A percentile compares a stretch with the other conserved stretches of the same genome.
phyloP scores from a whole-genome alignment of 2,888 invertebrate genomes.

The Barypeithes pellucidus region DNA sequence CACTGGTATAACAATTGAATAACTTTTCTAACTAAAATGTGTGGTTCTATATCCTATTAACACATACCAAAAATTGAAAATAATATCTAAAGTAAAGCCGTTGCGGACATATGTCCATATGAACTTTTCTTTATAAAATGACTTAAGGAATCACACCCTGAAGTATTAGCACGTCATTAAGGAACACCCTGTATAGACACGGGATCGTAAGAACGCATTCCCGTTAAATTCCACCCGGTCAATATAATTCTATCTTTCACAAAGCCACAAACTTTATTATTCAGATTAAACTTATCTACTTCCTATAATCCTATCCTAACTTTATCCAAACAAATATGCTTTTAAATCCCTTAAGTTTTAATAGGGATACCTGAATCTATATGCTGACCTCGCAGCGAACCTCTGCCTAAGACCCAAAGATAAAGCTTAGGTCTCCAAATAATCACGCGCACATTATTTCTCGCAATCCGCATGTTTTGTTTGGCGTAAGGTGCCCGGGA shows the following conservation, averaged over 20 bases:
- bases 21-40: too few species aligned
- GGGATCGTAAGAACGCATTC: too few species aligned
- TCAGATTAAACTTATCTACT: slow-evolving; percentile 32
- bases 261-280: slow-evolving; percentile 25
- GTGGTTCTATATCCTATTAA: too few species aligned
- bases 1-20: too few species aligned
- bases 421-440: slow-evolving; percentile 41
- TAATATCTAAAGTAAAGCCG: too few species aligned
- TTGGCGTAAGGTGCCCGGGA: slow-evolving; percentile 1
- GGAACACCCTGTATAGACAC: too few species aligned
- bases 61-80: too few species aligned
- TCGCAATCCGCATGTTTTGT: slow-evolving; percentile 24
- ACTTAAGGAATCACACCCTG: too few species aligned
- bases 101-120: too few species aligned
- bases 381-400: slow-evolving; percentile 41
- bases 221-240: too few species aligned
- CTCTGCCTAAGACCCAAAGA: slow-evolving; percentile 45
- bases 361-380: slow-evolving; percentile 45
- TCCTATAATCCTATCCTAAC: slow-evolving; percentile 26
- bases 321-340: slow-evolving; percentile 45
- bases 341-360: slow-evolving; percentile 40
- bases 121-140: too few species aligned
- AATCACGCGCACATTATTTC: slow-evolving; percentile 29
- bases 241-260: slow-evolving; percentile 11
- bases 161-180: too few species aligned